Conservation (phyloP, 2,113 vertebrate genomes). For the Pachycephala philippinensis region DNA sequence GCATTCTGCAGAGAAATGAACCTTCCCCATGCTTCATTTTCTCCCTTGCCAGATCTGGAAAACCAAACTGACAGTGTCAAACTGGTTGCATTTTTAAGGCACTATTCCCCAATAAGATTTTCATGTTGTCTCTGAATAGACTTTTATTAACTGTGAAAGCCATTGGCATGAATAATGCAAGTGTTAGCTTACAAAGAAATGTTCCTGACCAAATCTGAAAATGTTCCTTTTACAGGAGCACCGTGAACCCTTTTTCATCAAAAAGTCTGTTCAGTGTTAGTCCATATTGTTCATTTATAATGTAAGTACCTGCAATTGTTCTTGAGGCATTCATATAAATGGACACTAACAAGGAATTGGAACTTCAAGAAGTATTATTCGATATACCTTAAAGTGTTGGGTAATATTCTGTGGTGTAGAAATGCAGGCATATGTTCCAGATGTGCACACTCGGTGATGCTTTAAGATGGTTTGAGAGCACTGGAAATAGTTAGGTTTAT, state of each 20-base stretch:
- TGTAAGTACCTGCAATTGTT: neutral
- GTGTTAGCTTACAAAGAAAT: conserved; percentile 9
- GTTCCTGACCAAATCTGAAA: conserved; percentile 14
- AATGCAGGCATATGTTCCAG: neutral
- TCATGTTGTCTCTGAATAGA: neutral
- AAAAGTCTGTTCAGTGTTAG: neutral
- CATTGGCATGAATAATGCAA: conserved; percentile 18
- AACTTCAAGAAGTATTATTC: neutral
- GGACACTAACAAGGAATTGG: neutral
- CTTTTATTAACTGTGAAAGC: conserved; percentile 3
- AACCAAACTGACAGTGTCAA: neutral
- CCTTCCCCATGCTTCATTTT: neutral
- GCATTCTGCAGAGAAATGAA: neutral
- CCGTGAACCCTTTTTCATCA: neutral
- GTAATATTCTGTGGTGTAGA: neutral
- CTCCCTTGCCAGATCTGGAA: neutral
- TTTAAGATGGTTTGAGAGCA: neutral
- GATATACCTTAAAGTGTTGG: neutral
- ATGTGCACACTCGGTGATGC: neutral
- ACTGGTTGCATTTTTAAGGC: neutral
- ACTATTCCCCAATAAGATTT: neutral
- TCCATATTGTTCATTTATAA: neutral
- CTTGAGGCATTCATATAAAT: neutral
- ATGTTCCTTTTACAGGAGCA: neutral
- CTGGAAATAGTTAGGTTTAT: neutral